Conservation (phyloP, 2,797 vertebrate genomes). For the Leucoraja ocellata region DNA sequence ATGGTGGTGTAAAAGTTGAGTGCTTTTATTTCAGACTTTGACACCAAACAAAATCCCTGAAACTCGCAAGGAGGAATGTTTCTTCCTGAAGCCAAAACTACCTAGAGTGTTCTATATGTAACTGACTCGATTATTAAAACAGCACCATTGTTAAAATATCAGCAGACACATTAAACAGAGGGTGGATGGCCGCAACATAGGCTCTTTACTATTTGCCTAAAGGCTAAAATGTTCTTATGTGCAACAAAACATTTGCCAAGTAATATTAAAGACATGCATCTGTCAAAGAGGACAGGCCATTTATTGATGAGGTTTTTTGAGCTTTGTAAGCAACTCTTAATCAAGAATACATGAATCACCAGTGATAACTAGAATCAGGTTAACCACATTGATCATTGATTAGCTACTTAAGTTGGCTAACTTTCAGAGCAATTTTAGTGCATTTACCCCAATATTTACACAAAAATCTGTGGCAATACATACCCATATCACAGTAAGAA, state of each 20-base stretch:
- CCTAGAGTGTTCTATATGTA: background rate
- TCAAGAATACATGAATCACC: background rate
- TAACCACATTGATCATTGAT: background rate
- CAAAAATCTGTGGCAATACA: conserved; percentile 2
- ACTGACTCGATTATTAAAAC: conserved; percentile 23
- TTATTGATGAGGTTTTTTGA: background rate
- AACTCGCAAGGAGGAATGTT: conserved; percentile 20
- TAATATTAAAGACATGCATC: conserved; percentile 24
- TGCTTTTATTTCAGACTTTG: background rate
- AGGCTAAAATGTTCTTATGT: conserved; percentile 3
- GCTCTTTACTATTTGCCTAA: background rate
- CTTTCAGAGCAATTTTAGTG: conserved; percentile 25
- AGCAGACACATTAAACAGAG: background rate
- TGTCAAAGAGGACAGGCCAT: background rate
- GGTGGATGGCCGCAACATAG: conserved; percentile 5
- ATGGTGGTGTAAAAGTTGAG: background rate
- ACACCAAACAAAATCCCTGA: background rate
- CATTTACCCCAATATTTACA: conserved; percentile 33
- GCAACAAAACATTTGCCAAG: conserved; percentile 5
- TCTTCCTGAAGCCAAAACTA: background rate
- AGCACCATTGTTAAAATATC: background rate
- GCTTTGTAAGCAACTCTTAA: background rate
- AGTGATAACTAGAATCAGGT: conserved; percentile 24
- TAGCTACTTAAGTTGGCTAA: background rate
- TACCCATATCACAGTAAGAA: background rate